Conservation (phyloP, 2,797 vertebrate genomes). For the Enteromius mattozi region DNA sequence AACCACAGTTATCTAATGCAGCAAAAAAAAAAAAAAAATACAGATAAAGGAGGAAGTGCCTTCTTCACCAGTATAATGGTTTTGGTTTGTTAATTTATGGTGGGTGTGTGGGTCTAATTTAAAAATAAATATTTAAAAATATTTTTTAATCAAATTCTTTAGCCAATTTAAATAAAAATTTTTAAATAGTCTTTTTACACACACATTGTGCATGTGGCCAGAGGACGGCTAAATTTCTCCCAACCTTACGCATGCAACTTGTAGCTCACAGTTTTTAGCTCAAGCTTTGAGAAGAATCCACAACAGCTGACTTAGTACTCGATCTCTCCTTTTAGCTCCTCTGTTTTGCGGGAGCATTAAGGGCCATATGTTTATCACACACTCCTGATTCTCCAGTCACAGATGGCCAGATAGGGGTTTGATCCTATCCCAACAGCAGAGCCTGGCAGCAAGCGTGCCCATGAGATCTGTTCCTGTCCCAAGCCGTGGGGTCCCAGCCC, state of each 20-base stretch:
- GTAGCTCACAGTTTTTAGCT: background rate
- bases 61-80: background rate
- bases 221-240: background rate
- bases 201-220: background rate
- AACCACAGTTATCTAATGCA: background rate
- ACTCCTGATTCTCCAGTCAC: conserved; percentile 42
- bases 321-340: background rate
- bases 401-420: conserved; percentile 60
- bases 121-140: too few relatives aligned
- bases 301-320: background rate
- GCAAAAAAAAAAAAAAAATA: background rate
- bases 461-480: conserved; percentile 53
- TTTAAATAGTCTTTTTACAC: background rate
- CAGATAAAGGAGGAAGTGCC: background rate
- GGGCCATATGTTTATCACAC: conserved; percentile 44
- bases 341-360: conserved; percentile 34
- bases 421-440: conserved; percentile 53
- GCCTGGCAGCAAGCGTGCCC: conserved; percentile 51
- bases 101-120: background rate
- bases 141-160: too few relatives aligned
- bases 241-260: background rate
- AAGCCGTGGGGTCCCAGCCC: conserved; percentile 47
- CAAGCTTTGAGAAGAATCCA: conserved; percentile 22
- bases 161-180: background rate
- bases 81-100: background rate